Conservation (phyloP, 2,113 vertebrate genomes). For the Scytalopus superciliaris region DNA sequence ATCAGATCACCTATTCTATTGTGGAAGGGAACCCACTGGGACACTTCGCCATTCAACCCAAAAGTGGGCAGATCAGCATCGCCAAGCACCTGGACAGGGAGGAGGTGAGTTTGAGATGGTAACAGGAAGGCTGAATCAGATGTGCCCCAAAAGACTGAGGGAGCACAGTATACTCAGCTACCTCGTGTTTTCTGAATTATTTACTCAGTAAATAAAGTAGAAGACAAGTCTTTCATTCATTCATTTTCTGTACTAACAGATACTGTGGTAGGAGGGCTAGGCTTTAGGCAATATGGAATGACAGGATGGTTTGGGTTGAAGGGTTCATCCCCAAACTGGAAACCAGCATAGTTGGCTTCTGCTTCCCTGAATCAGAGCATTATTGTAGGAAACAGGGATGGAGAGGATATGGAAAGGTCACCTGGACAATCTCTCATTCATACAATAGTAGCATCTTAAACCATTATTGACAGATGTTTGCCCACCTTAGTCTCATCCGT, state of each 20-base stretch:
- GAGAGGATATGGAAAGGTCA: not conserved
- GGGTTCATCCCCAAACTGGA: not conserved
- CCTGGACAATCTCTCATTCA: not conserved
- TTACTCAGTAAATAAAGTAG: not conserved
- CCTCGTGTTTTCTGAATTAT: not conserved
- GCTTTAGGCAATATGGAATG: not conserved
- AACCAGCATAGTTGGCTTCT: not conserved
- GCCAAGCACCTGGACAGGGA: slow-evolving; percentile 88
- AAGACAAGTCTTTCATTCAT: not conserved
- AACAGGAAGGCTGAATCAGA: not conserved
- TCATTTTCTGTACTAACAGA: not conserved
- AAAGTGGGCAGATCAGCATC: slow-evolving; percentile 83
- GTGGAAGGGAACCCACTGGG: slow-evolving; percentile 83
- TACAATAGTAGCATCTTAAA: not conserved
- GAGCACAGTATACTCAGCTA: not conserved
- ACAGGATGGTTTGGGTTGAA: not conserved
- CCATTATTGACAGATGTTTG: not conserved
- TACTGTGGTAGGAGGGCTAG: not conserved
- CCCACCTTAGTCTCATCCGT: not conserved
- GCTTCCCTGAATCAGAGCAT: not conserved
- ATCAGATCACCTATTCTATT: slow-evolving; percentile 86
- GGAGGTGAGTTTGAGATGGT: slow-evolving; percentile 78
- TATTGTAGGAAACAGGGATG: not conserved
- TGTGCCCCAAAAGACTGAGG: not conserved
- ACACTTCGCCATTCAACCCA: slow-evolving; percentile 86